A percentile compares a stretch with the other conserved stretches of the same genome.
phyloP scores from a whole-genome alignment of 35 echinoderm and acorn worm genomes.

The Ptychodera flava region DNA sequence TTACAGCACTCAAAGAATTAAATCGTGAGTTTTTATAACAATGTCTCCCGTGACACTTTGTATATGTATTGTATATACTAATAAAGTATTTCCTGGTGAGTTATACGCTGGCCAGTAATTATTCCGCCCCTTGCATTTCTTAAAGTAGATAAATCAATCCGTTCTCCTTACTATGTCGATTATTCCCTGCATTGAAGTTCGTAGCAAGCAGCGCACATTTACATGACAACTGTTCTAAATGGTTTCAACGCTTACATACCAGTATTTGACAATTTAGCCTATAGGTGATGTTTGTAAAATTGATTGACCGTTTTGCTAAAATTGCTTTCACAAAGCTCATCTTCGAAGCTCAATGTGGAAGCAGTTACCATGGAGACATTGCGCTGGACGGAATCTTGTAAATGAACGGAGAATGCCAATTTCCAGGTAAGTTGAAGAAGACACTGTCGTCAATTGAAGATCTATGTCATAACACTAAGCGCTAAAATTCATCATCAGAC shows the following conservation, averaged over 20 bases:
- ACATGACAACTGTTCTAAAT: background rate
- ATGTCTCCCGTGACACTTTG: no score
- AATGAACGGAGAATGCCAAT: conserved; percentile 34
- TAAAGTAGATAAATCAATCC: no score
- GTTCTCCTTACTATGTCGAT: background rate
- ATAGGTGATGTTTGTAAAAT: background rate
- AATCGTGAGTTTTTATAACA: no score
- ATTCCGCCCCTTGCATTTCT: no score
- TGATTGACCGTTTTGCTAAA: background rate
- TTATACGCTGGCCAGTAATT: no score
- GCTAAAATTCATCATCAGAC: background rate
- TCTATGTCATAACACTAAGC: no score
- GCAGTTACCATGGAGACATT: conserved; percentile 53
- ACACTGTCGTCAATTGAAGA: no score
- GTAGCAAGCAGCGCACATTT: background rate
- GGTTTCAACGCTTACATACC: background rate
- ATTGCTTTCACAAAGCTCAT: background rate
- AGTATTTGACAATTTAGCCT: background rate
- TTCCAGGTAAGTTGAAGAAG: background rate
- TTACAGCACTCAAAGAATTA: no score
- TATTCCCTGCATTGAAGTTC: background rate
- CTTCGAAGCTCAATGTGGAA: conserved; percentile 9
- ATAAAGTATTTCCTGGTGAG: no score
- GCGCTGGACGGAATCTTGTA: conserved; percentile 61
- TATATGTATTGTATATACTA: no score